Evolutionary conservation across 2,888 invertebrate species (phyloP), one percentile per base, ranked within the genome.

Genomic region (Hoplodrina blanda): DNA sequence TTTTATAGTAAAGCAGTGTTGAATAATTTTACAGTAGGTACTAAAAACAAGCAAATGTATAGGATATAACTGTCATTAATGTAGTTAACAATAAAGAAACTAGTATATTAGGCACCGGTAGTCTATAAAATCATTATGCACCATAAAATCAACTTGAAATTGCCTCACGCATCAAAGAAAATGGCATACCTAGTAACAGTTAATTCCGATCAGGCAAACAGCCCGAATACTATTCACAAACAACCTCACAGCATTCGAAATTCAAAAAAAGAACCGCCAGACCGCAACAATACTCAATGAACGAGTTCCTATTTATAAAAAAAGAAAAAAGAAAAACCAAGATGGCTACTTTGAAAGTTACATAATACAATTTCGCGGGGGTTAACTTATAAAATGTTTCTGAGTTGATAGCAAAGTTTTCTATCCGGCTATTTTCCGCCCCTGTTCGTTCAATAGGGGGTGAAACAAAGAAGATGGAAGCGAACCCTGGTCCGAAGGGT

Each of bases 301-400:
- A 55, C 62, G 60, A 76, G 62, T 61, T 76, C 56, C 49, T 68
- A 62, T 81, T 67, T 78, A 44, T 17, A 78, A 62, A 54, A 78
- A 78, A 76, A 63, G 41, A 0, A 73, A 71, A 76, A 63, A 46
- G 0, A 73, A 71, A 70, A 77, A 49, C 6, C 73, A 82, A 78
- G 67, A 80, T 80, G 69, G 75, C 83, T 73, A 71, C 81, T 78
- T 76, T 60, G 15, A 62, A 85, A 79, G 71, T 81, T 61, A 33
- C 76, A 71, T 83, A 78, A 83, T 68, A 81, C 78, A 78, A 85
- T 85, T 83, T 84, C 73, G 59, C 69, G 57, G 57, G 73, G 74
- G 81, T 74, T 78, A 78, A 77, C 70, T 85, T 83, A 67, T 84
- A 77, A 81, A 84, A 83, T 83, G 82, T 83, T 79, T 81, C 78